Evolutionary conservation across 2,797 vertebrate species (phyloP).

Genomic region (Myoxocephalus aenaeus): DNA sequence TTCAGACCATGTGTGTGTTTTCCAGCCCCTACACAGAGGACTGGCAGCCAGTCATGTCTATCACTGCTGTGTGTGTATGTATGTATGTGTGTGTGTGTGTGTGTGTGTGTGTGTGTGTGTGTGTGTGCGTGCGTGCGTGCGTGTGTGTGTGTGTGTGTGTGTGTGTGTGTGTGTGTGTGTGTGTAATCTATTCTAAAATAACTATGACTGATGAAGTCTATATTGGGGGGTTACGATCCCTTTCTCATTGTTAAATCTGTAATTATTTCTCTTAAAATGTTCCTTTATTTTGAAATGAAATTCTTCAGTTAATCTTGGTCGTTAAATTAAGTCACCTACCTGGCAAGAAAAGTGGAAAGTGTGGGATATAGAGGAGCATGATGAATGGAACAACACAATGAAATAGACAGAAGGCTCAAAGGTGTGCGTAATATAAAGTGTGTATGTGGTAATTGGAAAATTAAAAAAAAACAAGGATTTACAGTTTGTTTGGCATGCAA

Average conservation of each 20-base stretch:
- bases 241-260: not conserved
- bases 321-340: conserved; percentile 63
- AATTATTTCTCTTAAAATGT: not conserved
- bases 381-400: conserved; percentile 33
- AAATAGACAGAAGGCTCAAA: conserved; percentile 38
- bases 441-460: conserved; percentile 32
- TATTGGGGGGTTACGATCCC: not conserved
- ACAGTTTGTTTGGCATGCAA: conserved; percentile 18
- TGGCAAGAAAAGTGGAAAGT: conserved; percentile 41
- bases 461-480: too few species aligned
- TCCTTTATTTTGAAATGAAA: conserved; percentile 10
- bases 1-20: conserved; percentile 60
- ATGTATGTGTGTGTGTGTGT: too few species aligned
- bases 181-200: conserved; percentile 17
- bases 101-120: too few species aligned
- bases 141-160: not conserved
- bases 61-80: conserved; percentile 39
- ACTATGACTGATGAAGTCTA: not conserved
- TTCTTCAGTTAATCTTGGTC: conserved; percentile 54
- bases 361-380: conserved; percentile 2
- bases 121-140: too few species aligned
- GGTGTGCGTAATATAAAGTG: conserved; percentile 49
- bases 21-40: conserved; percentile 62
- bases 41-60: conserved; percentile 67
- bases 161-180: conserved; percentile 52